Evolutionary conservation across 2,888 invertebrate species (phyloP), one percentile per base, ranked within the genome.

Genomic region (Yponomeuta plumbellus): DNA sequence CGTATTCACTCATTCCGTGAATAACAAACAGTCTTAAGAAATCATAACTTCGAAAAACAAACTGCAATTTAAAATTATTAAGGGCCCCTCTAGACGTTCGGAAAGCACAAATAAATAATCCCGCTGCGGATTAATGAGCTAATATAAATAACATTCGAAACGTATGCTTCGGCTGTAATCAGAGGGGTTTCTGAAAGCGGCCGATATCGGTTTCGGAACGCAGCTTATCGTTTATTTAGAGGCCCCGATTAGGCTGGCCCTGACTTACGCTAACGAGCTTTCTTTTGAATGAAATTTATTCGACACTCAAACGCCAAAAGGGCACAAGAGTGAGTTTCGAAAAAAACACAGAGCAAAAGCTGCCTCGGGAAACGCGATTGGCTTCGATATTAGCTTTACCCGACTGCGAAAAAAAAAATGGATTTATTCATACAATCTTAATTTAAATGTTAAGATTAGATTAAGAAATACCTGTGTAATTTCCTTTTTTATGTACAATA

Each of bases 141-240:
- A 74, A 78, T 78, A 77, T 75, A 73, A 80, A 77, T 78, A 77
- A 82, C 82, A 80, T 80, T 80, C 75, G 77, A 85, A 80, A 85
- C 80, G 76, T 81, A 83, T 84, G 84, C 85, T 84, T 82, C 76
- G 80, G 78, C 71, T 72, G 75, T 84, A 87, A 87, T 88, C 85
- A 74, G 75, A 74, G 80, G 80, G 83, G 83, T 79, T 85, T 84
- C 81, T 83, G 84, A 84, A 84, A 80, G 86, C 84, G 85, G 61
- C 61, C 78, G 87, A 88, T 90, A 88, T 87, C 85, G 81, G 80
- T 76, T 81, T 59, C 80, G 79, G 83, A 84, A 80, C 80, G 76
- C 79, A 81, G 82, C 85, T 90, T 90, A 90, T 90, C 90, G 85
- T 86, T 80, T 88, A 90, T 90, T 90, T 90, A 89, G 88, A 87